A percentile compares a stretch with the other conserved stretches of the same genome.
These are phyloP conservation scores for Drepana arcuata DNA, from an alignment of 1,140 invertebrate genomes.

Conservation along the genomic window DNA sequence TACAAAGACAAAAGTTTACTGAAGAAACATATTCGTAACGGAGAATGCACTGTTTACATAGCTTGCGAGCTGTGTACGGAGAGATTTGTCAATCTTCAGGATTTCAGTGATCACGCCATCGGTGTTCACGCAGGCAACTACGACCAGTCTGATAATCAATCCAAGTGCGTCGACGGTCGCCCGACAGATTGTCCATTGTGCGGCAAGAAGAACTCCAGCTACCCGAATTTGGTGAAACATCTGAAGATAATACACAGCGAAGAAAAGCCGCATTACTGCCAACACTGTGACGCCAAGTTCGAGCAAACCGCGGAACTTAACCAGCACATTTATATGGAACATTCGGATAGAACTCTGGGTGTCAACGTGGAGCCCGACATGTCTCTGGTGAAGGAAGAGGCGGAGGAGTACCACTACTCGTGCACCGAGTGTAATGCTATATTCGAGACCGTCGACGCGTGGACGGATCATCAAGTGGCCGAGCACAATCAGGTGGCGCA, in stretches of 20 bases:
- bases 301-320: conserved; percentile 61
- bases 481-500: conserved; percentile 68
- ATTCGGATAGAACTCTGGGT: conserved; percentile 49
- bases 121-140: conserved; percentile 56
- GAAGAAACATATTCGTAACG: conserved; percentile 67
- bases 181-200: conserved; percentile 70
- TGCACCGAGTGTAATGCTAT: conserved; percentile 73
- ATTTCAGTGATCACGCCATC: conserved; percentile 68
- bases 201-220: conserved; percentile 67
- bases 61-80: conserved; percentile 68
- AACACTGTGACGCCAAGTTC: conserved; percentile 64
- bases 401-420: conserved; percentile 69
- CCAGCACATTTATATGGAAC: conserved; percentile 63
- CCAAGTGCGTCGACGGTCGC: conserved; percentile 57
- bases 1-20: conserved; percentile 61
- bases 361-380: conserved; percentile 43
- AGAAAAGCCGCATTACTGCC: conserved; percentile 64
- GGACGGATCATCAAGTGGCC: conserved; percentile 71
- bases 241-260: conserved; percentile 65
- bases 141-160: conserved; percentile 49
- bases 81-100: conserved; percentile 61
- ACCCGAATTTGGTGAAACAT: conserved; percentile 73
- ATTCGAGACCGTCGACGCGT: conserved; percentile 69
- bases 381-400: conserved; percentile 61
- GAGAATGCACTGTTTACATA: conserved; percentile 63